Evolutionary conservation across 2,888 invertebrate species (phyloP), one percentile per base, ranked within the genome.

Genomic region (Parelbella ahira): DNA sequence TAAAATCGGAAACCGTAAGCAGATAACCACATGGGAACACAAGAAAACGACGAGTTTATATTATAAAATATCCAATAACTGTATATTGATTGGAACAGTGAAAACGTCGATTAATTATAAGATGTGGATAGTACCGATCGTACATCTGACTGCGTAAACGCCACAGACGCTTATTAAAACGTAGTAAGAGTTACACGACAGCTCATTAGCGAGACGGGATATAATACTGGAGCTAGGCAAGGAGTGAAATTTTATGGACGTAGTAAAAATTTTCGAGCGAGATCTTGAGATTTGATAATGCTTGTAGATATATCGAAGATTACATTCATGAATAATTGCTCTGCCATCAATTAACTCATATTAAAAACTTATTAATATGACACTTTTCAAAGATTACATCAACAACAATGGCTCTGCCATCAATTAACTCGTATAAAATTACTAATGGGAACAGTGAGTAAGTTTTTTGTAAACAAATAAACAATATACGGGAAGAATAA

Each of bases 201-300:
- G 29, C 29, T 36, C 21, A 43, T 43, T 43, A 43, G 43, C 30
- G 28, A 37, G 29, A 23, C 29, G 24, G n/a, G 29, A 11, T 15
- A 19, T 43, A 36, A 24, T 30, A 30, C 20, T 11, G 29, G 19
- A 24, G 19, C 12, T 18, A 27, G 6, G 20, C 1, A 25, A 20
- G 20, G 10, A 28, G 8, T 15, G 32, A 34, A 27, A 44, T 37
- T 44, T 44, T 37, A 39, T 39, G 29, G 36, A 27, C 36, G 36
- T 45, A 29, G 23, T 43, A 43, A 43, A 43, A 28, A 18, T 19
- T 20, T 33, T 36, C 13, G 25, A 29, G 42, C 28, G 33, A 11
- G 34, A 49, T 49, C 45, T 48, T 23, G 21, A 36, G 36, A 39
- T 34, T 37, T 28, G 34, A 45, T 54, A 46, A 38, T 25, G 13